Conservation (phyloP, 2,888 invertebrate genomes). For the Orthonychiurus folsomi region DNA sequence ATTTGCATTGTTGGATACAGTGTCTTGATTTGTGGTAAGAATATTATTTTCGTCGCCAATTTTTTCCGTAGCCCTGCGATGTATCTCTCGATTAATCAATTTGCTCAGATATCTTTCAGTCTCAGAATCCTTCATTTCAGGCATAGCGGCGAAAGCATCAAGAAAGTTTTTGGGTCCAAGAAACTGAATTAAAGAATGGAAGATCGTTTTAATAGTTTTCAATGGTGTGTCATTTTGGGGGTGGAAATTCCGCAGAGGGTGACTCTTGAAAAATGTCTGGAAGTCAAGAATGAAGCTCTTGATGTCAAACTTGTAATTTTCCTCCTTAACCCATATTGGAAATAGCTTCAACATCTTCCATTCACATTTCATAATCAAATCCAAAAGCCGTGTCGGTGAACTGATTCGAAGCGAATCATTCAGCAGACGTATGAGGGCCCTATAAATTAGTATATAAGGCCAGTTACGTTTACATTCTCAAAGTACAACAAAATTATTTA, state of each 20-base stretch:
- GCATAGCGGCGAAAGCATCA: slow-evolving; percentile 50
- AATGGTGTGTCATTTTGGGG: slow-evolving; percentile 53
- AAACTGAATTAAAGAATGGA: slow-evolving; percentile 82
- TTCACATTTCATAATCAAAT: slow-evolving; percentile 81
- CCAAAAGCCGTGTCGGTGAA: slow-evolving; percentile 63
- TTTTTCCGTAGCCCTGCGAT: not conserved
- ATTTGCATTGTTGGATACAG: not conserved
- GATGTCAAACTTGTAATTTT: slow-evolving; percentile 45
- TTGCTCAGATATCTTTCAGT: slow-evolving; percentile 75
- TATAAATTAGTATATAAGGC: too few species aligned
- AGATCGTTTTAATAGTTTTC: slow-evolving; percentile 80
- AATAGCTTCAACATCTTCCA: slow-evolving; percentile 89
- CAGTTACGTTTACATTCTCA: too few species aligned
- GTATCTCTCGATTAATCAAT: slow-evolving; percentile 48
- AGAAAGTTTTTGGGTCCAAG: slow-evolving; percentile 58
- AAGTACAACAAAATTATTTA: slow-evolving; percentile 35
- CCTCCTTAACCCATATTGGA: slow-evolving; percentile 55
- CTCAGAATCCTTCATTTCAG: slow-evolving; percentile 67
- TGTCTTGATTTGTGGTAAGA: not conserved
- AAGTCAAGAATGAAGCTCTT: slow-evolving; percentile 60
- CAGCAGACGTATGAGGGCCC: slow-evolving; percentile 78
- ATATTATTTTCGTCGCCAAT: not conserved
- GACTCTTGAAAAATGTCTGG: slow-evolving; percentile 76
- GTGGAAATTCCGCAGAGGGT: slow-evolving; percentile 45
- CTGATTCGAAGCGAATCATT: slow-evolving; percentile 64